These are phyloP conservation scores for Allolobophora icterica DNA, from an alignment of 2,888 invertebrate species.

Conservation along the genomic window DNA sequence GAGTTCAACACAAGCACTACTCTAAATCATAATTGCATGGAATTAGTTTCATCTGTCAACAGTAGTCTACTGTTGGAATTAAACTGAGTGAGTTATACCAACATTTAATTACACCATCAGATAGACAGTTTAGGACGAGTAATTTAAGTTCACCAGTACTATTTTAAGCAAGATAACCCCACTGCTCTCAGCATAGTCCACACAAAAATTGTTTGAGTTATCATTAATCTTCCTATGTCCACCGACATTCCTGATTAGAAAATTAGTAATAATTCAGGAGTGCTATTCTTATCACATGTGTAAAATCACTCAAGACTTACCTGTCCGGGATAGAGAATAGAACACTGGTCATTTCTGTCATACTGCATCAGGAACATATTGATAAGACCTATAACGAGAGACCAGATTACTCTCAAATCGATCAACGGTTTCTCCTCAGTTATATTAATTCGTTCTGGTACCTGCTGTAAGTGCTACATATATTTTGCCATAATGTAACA, in stretches of 20 bases:
- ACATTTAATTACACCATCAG: not conserved
- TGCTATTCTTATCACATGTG: not conserved
- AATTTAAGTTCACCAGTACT: not conserved
- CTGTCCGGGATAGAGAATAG: conserved; percentile 64
- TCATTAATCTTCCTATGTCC: not conserved
- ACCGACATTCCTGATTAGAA: not conserved
- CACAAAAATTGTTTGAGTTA: not conserved
- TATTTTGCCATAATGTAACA: no score
- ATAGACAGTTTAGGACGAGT: no score
- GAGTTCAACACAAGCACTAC: no score
- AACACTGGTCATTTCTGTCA: conserved; percentile 44
- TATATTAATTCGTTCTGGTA: not conserved
- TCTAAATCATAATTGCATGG: no score
- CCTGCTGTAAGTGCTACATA: not conserved
- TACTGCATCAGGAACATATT: conserved; percentile 93
- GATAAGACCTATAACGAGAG: conserved; percentile 76
- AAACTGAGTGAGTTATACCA: not conserved
- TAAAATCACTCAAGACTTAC: conserved; percentile 51
- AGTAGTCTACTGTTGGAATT: not conserved
- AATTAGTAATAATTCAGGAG: not conserved
- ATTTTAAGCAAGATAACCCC: not conserved
- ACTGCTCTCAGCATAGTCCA: not conserved
- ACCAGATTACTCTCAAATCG: no score
- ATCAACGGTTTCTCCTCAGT: no score
- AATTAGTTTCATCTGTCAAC: no score